Conservation (phyloP, 1,140 invertebrate genomes). For the Drosophila nikananu region DNA sequence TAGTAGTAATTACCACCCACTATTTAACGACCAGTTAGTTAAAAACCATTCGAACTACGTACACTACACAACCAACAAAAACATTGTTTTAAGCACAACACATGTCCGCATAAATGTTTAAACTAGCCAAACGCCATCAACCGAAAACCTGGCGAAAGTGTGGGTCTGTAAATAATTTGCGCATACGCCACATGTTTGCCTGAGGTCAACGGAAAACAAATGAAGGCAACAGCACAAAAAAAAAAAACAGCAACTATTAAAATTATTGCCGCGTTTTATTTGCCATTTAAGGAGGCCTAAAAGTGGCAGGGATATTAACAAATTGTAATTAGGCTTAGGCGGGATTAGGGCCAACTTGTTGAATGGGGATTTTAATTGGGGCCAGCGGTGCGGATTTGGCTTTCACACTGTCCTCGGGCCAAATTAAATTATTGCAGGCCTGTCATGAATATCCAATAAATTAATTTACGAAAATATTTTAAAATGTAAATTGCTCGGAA, state of each 20-base stretch:
- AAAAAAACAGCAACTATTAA: conserved; percentile 61
- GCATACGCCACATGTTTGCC: conserved; percentile 63
- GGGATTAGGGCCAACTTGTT: conserved; percentile 62
- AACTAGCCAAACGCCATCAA: conserved; percentile 45
- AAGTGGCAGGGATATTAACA: conserved; percentile 33
- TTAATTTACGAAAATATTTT: conserved; percentile 43
- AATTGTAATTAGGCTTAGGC: conserved; percentile 75
- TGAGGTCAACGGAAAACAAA: conserved; percentile 44
- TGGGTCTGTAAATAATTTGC: conserved; percentile 65
- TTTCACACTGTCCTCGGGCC: conserved; percentile 46
- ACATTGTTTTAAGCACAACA: conserved; percentile 11
- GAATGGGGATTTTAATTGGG: conserved; percentile 61
- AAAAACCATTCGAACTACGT: too few species aligned
- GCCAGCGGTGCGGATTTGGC: conserved; percentile 53
- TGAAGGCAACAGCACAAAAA: conserved; percentile 1
- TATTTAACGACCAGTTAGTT: too few species aligned
- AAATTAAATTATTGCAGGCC: conserved; percentile 41
- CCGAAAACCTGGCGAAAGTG: conserved; percentile 32
- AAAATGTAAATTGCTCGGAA: conserved; percentile 42
- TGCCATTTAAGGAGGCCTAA: conserved; percentile 57
- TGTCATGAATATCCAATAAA: conserved; percentile 49
- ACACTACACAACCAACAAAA: too few species aligned
- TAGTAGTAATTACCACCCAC: too few species aligned
- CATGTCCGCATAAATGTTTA: conserved; percentile 54
- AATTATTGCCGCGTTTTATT: conserved; percentile 69